Evolutionary conservation across 2,113 vertebrate genomes (phyloP), one percentile per base, ranked within the genome.

Genomic region (Chionis minor): DNA sequence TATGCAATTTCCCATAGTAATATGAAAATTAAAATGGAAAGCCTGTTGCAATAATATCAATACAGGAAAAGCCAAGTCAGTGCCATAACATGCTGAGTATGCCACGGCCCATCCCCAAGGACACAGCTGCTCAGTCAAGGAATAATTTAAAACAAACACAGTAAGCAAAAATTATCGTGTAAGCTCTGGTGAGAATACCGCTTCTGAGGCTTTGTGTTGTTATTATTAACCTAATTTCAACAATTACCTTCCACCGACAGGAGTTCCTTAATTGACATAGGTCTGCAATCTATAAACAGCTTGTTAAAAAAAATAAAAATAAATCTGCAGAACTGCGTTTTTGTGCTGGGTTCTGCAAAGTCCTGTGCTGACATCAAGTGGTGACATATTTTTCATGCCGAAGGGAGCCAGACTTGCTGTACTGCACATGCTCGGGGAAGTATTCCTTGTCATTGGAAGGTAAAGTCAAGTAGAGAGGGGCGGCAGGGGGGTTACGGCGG

Each of bases 321-420:
- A 14, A 21, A 58, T 23, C 69, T 78, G 15, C 1, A 1, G 42
- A n/a, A 14, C 49, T 1, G 15, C 18, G 6, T 26, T 24, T 73
- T 71, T 49, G 3, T 69, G 49, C 51, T 56, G 28, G 5, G 27
- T 77, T 75, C 56, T 86, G 72, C 13, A 19, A 95, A 92, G 90
- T 69, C 82, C 66, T 94, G 89, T 91, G 61, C 94, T 93, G 97
- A 96, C 95, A 95, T 90, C 97, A 91, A 94, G 95, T 97, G 97
- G 97, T 72, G 86, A 82, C 21, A 47, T 10, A 27, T 27, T 61
- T 78, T 51, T 38, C n/a, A 12, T 18, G 38, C 61, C 0, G 0
- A 66, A 81, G 52, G 47, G 56, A 81, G 33, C 8, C 81, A 70
- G 59, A 8, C 18, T 52, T 51, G 26, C 51, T 4, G 6, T 30